Base-by-base conservation (phyloP, 2,113 vertebrate species). In the Ciconia maguari region DNA sequence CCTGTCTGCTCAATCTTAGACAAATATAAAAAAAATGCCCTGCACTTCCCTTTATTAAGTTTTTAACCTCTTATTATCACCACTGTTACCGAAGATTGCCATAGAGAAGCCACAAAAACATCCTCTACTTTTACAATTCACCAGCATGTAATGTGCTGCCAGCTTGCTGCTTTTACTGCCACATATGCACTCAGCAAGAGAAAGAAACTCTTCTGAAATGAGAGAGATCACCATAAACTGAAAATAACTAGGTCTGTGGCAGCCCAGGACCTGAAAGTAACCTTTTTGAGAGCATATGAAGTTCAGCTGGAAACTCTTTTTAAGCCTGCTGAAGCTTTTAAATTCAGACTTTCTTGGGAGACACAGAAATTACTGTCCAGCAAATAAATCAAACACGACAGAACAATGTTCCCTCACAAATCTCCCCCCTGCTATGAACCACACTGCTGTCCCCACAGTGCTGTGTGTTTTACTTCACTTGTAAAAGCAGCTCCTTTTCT, bases 381-480 rank as follows among this genome's bases (percentile, higher is more conserved):
- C 9, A 62, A 79, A 85, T 19, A 46, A 54, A 41, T 3, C 7
- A 61, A 79, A 9, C 4, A 10, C 4, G 4, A 42, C 3, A 41
- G 27, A 65, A 69, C 3, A 32, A 32, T 0, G 14, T 51, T 54
- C 34, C 11, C 25, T 72, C 38, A 5, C 38, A 54, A 48, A 44
- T 5, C 52, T 68, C 15, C 27, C 36, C 71, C 38, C n/a, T 46
- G 61, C 66, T 64, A 41, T 2, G 1, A 29, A 7, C 27, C 34
- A 57, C 29, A 9, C 24, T 0, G 0, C 25, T 36, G 11, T 26
- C 10, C 46, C 13, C 34, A 36, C 7, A 30, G 18, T 3, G 10
- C 13, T 48, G 8, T 3, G 16, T 21, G 11, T 20, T 51, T 27
- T 29, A 30, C 14, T 29, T 30, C 14, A 11, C 52, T 72, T 64